Percentiles rank a stretch among this genome's conserved stretches.
These are phyloP conservation scores for Siniperca knerii DNA, from an alignment of 2,113 vertebrate species.

Conservation along the genomic window DNA sequence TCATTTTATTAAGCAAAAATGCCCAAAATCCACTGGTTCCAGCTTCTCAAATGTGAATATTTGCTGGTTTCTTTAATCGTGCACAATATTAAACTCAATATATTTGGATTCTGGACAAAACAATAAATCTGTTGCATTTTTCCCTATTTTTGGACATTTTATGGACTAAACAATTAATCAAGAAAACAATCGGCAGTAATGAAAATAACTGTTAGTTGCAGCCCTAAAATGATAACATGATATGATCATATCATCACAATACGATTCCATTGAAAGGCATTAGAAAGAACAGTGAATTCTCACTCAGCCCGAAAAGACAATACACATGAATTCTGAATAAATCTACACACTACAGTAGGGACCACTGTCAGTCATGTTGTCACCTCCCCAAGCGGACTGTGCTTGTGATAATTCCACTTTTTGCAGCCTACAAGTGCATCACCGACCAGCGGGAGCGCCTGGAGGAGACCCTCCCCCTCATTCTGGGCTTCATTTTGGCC, in stretches of 20 bases:
- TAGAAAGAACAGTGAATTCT: not conserved
- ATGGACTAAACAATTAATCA: not conserved
- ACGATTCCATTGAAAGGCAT: not conserved
- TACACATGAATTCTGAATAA: not conserved
- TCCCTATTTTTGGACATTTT: not conserved
- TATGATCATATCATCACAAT: not conserved
- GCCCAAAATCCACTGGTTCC: not conserved
- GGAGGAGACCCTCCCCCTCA: constrained; percentile 94
- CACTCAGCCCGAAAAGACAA: not conserved
- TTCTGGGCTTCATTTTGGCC: constrained; percentile 93
- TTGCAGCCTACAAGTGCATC: constrained; percentile 93
- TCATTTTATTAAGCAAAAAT: not conserved
- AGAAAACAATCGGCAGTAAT: not conserved
- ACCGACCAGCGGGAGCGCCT: constrained; percentile 95
- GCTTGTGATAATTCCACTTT: constrained; percentile 37
- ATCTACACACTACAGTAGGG: not conserved
- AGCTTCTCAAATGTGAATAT: not conserved
- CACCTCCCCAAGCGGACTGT: not conserved
- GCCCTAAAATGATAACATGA: not conserved
- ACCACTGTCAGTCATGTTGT: not conserved
- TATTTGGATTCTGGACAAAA: not conserved
- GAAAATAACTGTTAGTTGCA: not conserved
- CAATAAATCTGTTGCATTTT: not conserved
- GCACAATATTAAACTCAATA: not conserved
- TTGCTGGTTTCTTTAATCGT: not conserved